Conservation (phyloP, 2,888 invertebrate species). For the Tolmerus cingulatus region DNA sequence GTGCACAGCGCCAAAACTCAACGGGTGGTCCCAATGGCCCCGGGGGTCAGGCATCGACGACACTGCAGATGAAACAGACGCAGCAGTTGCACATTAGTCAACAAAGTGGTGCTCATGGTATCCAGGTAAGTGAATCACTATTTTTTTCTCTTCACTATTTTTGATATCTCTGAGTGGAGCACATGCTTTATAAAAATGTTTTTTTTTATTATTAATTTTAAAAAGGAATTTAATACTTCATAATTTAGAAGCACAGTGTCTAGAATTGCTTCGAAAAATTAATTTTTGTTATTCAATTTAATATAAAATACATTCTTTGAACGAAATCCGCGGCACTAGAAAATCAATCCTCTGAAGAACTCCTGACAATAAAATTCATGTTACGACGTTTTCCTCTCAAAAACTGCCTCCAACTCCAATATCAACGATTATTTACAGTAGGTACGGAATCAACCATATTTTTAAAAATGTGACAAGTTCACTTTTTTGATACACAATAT, state of each 20-base stretch:
- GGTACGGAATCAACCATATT: too few species aligned
- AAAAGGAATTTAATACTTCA: background rate
- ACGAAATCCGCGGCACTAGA: too few species aligned
- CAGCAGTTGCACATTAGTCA: constrained; percentile 88
- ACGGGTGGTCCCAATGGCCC: constrained; percentile 43
- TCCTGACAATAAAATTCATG: too few species aligned
- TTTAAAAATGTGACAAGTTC: too few species aligned
- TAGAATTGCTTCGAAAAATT: too few species aligned
- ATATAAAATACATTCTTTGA: too few species aligned
- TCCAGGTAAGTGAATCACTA: constrained; percentile 74
- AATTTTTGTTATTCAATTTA: too few species aligned
- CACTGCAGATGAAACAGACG: constrained; percentile 85
- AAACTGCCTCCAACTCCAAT: too few species aligned
- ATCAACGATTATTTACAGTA: too few species aligned
- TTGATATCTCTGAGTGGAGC: background rate
- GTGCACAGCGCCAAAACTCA: constrained; percentile 56
- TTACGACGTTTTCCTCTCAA: too few species aligned
- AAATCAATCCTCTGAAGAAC: too few species aligned
- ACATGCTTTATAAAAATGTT: background rate
- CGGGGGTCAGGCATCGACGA: constrained; percentile 63
- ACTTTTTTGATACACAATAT: too few species aligned
- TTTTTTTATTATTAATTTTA: background rate
- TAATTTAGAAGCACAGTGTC: background rate
- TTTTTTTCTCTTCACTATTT: background rate
- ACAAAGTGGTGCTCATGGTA: constrained; percentile 77